Percentiles rank a stretch among this genome's conserved stretches.
phyloP scores from a whole-genome alignment of 2,888 invertebrate genomes.

The Cenopis cana region DNA sequence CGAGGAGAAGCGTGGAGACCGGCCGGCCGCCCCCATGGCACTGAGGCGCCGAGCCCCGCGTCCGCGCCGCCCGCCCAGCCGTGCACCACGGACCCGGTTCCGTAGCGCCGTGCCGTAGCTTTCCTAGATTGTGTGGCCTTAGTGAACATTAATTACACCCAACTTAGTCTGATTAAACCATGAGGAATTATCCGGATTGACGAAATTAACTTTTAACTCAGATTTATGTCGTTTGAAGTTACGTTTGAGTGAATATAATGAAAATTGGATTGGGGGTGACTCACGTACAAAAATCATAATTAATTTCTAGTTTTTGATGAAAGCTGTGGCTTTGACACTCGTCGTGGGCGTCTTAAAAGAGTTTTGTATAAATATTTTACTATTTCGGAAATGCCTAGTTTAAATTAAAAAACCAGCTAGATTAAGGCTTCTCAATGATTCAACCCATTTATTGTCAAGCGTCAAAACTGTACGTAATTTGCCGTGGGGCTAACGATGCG shows the following conservation, averaged over 20 bases:
- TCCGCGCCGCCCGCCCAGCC: conserved; percentile 49
- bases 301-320: neutral
- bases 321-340: neutral
- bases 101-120: conserved; percentile 74
- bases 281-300: conserved; percentile 11
- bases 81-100: conserved; percentile 45
- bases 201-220: conserved; percentile 85
- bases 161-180: conserved; percentile 85
- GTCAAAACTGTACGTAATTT: too few relatives aligned
- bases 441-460: too few relatives aligned
- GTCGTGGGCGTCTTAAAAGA: neutral
- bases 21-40: conserved; percentile 68
- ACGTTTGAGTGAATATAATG: conserved; percentile 49
- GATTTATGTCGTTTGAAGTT: conserved; percentile 74
- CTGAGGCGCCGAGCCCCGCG: conserved; percentile 57
- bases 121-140: conserved; percentile 83
- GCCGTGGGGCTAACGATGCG: too few relatives aligned
- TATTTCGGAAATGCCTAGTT: too few relatives aligned
- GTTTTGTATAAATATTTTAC: neutral
- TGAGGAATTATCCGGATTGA: conserved; percentile 85
- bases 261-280: conserved; percentile 30
- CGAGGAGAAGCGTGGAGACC: conserved; percentile 63
- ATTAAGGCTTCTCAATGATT: neutral
- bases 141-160: conserved; percentile 84
- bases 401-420: too few relatives aligned